Conservation (phyloP, 2,113 vertebrate genomes). For the Capreolus pygargus region DNA sequence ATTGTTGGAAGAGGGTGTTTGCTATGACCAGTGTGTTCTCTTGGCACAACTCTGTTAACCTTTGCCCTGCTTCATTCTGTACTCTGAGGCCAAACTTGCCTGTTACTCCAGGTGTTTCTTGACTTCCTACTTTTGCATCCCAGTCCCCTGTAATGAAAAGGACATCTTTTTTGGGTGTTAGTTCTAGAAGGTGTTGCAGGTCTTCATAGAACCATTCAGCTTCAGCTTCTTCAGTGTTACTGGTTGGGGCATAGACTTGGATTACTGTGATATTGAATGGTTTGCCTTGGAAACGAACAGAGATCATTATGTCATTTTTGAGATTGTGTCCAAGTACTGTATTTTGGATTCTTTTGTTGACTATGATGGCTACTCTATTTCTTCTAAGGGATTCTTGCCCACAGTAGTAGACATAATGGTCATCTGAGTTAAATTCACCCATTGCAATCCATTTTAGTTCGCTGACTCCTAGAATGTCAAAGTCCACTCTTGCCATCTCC, state of each 20-base stretch:
- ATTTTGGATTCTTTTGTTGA: neutral
- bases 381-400: neutral
- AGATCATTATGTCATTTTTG: neutral
- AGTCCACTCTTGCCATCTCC: neutral
- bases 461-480: neutral
- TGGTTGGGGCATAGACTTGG: neutral
- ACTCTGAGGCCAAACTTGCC: neutral
- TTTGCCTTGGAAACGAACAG: neutral
- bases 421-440: neutral
- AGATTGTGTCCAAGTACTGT: neutral
- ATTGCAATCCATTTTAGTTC: neutral
- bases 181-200: neutral
- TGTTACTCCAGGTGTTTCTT: neutral
- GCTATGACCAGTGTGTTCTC: fast-evolving
- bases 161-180: neutral
- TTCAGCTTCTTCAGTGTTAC: neutral
- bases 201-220: neutral
- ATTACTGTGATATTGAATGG: neutral
- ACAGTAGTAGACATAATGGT: neutral
- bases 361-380: neutral
- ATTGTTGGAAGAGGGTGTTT: neutral
- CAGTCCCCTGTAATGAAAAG: neutral
- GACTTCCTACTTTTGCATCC: neutral
- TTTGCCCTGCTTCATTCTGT: neutral
- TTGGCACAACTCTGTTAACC: neutral